Conservation (phyloP, 2,888 invertebrate genomes). For the Sphaeridia pumilis region DNA sequence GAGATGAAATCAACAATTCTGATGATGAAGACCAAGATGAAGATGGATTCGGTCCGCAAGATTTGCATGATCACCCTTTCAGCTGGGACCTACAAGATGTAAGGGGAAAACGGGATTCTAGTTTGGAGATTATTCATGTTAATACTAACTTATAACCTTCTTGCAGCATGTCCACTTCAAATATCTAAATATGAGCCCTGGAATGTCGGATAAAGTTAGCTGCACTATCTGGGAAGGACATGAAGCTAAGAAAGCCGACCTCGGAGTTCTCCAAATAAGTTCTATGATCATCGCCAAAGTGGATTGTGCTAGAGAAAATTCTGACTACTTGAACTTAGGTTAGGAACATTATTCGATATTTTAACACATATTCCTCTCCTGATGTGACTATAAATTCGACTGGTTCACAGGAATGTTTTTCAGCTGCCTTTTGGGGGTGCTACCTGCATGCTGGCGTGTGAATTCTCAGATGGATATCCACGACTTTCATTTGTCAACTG, state of each 20-base stretch:
- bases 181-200: constrained; percentile 50
- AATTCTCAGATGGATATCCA: constrained; percentile 28
- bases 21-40: constrained; percentile 51
- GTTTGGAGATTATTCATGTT: too few species aligned
- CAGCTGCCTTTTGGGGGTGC: constrained; percentile 49
- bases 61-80: constrained; percentile 45
- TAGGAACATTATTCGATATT: too few species aligned
- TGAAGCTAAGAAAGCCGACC: constrained; percentile 80
- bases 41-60: constrained; percentile 39
- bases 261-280: constrained; percentile 88
- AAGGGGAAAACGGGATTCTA: too few species aligned
- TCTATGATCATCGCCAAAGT: constrained; percentile 86
- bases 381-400: constrained; percentile 16
- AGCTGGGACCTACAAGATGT: constrained; percentile 55
- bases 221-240: constrained; percentile 90
- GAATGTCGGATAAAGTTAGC: constrained; percentile 73
- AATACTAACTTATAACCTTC: too few species aligned
- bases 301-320: constrained; percentile 64
- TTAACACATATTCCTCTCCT: too few species aligned
- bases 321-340: constrained; percentile 65
- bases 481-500: constrained; percentile 27
- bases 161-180: constrained; percentile 50
- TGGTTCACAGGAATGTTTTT: constrained; percentile 46
- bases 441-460: constrained; percentile 49
- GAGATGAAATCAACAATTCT: constrained; percentile 65